phyloP scores from a whole-genome alignment of 2,797 vertebrate genomes.

The Gambelia wislizenii region DNA sequence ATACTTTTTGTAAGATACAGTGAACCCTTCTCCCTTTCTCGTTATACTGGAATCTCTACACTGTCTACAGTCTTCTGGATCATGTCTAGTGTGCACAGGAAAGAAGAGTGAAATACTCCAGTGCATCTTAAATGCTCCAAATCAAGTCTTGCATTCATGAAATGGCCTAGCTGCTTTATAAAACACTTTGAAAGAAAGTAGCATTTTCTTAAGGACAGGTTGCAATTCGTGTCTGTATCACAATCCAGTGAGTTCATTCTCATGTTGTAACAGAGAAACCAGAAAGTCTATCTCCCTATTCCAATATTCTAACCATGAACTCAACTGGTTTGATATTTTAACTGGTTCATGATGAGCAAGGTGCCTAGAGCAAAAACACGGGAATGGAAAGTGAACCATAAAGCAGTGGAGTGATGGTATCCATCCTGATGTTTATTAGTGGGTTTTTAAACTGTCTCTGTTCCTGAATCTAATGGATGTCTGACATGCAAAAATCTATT shows the following conservation, averaged over 20 bases:
- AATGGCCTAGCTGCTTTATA: neutral
- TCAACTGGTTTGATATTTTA: neutral
- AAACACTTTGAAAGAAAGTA: neutral
- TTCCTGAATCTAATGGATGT: neutral
- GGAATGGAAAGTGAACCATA: neutral
- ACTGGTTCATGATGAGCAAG: neutral
- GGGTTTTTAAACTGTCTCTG: no score
- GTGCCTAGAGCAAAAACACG: neutral
- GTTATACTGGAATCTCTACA: neutral
- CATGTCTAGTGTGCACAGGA: neutral
- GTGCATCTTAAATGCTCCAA: neutral
- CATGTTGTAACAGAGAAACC: neutral
- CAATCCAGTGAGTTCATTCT: neutral
- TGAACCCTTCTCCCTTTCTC: neutral
- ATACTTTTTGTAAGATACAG: neutral
- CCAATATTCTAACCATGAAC: neutral
- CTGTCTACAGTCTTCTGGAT: neutral
- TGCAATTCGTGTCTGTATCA: neutral
- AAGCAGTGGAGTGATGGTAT: neutral
- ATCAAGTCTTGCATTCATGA: neutral
- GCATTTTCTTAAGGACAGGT: neutral
- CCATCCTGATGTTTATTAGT: neutral
- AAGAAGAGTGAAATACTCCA: neutral
- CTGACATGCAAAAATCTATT: neutral
- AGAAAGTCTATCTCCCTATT: neutral